Evolutionary conservation across 2,113 vertebrate species (phyloP).

Genomic region (Heteronetta atricapilla): DNA sequence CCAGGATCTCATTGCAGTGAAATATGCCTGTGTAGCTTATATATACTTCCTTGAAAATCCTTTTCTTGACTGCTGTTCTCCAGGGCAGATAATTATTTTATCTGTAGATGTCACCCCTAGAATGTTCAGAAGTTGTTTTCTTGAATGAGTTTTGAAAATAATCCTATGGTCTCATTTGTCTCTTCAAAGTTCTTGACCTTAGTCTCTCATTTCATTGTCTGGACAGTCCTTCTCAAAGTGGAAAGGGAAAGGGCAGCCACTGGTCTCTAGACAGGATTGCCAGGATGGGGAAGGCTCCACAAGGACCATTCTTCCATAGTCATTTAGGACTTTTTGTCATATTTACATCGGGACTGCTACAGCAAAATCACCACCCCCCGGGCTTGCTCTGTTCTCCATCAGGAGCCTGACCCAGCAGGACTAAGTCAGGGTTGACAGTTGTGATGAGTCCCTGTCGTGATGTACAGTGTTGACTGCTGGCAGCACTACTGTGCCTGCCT

Average conservation of each 20-base stretch:
- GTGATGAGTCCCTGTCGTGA: background rate
- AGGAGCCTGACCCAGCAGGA: background rate
- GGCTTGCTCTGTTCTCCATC: background rate
- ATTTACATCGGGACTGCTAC: background rate
- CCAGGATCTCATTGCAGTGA: conserved; percentile 43
- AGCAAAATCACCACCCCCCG: background rate
- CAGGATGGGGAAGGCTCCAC: background rate
- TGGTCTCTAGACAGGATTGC: background rate
- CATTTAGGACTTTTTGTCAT: background rate
- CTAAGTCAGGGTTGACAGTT: background rate
- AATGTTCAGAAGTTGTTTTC: conserved; percentile 44
- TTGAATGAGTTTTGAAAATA: conserved; percentile 53
- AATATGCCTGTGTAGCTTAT: conserved; percentile 42
- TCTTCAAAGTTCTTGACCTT: conserved; percentile 51
- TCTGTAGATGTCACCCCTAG: conserved; percentile 52
- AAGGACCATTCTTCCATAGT: background rate
- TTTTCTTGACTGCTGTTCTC: conserved; percentile 49
- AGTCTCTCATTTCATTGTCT: conserved; percentile 11
- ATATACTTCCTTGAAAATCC: conserved; percentile 51
- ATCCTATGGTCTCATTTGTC: conserved; percentile 20
- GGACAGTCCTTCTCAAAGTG: background rate
- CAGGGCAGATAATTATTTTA: conserved; percentile 60
- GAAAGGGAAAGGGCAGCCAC: background rate
- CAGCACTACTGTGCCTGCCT: background rate
- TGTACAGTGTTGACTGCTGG: background rate